Base-by-base conservation (phyloP, 2,797 vertebrate species). In the Morus bassanus region DNA sequence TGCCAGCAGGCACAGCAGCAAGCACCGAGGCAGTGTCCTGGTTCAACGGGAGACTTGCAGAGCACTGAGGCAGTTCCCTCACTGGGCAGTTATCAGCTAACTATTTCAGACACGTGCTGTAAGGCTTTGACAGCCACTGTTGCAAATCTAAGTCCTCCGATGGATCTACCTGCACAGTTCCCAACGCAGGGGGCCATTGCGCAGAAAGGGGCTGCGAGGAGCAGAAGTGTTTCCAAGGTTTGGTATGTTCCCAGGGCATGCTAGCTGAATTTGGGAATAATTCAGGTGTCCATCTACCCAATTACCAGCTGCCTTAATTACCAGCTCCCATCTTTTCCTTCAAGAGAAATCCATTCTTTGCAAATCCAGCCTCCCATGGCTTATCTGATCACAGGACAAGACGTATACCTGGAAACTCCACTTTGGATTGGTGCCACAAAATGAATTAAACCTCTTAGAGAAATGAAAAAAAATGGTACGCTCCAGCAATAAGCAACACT, bases 61-160 rank as follows among this genome's bases (percentile, higher is more conserved):
- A 57, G 64, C 24, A 11, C 24, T 0, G 0, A 7, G 35, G n/a
- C 17, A 28, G 22, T 31, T 35, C 35, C 46, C 35, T 45, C 9
- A 1, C 10, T 3, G 6, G 19, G 72, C 24, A 35, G 4, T 11
- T 33, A 23, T 0, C 57, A 56, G 23, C 41, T 64, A 10, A 8
- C 1, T 5, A 19, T 17, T n/a, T 25, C 0, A 18, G 45, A 35
- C 17, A 54, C 3, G 0, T 2, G 35, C 13, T 3, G 1, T 8
- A 24, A 46, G n/a, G 53, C 50, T 64, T 70, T 19, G 18, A 14
- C 56, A 84, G 48, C 35, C 1, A 0, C 59, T 6, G 18, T 25
- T 61, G 48, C 41, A 33, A 28, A 46, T 13, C 19, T 1, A 19
- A 17, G 24, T 33, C 22, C 48, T 74, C 43, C 1, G 0, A 7